Percentiles rank a stretch among this genome's conserved stretches.
Evolutionary conservation across 2,888 invertebrate species (phyloP).

Genomic region (Platerodrilus igneus): DNA sequence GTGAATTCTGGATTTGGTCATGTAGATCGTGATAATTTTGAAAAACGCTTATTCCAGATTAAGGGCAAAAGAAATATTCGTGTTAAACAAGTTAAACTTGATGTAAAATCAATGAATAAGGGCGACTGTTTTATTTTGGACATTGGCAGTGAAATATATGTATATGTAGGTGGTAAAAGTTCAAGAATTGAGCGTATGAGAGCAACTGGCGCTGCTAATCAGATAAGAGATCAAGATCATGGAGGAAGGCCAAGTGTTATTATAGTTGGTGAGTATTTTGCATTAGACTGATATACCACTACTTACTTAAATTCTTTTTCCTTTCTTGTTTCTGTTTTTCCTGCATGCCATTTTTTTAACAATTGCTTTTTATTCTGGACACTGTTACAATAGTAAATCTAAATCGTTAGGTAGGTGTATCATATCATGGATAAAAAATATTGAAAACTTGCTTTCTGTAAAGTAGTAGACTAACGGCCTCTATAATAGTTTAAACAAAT

Average conservation of each 20-base stretch:
- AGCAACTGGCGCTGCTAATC: conserved; percentile 76
- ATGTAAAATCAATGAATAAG: conserved; percentile 78
- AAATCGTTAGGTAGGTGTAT: too few species aligned
- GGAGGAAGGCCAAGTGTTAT: conserved; percentile 71
- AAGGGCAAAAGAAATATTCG: conserved; percentile 83
- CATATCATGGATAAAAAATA: too few species aligned
- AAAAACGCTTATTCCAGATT: conserved; percentile 78
- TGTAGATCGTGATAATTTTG: conserved; percentile 69
- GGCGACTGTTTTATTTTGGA: conserved; percentile 89
- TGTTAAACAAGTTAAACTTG: conserved; percentile 69
- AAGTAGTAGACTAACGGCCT: too few species aligned
- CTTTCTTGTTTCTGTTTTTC: too few species aligned
- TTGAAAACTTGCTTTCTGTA: too few species aligned
- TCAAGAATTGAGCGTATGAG: conserved; percentile 77
- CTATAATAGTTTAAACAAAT: too few species aligned
- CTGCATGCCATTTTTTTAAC: too few species aligned
- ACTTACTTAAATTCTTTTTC: conserved; percentile 28
- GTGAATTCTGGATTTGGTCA: conserved; percentile 81
- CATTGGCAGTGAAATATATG: conserved; percentile 67
- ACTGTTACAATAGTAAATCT: too few species aligned
- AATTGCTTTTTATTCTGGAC: too few species aligned
- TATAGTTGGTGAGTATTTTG: conserved; percentile 60
- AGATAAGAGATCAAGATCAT: conserved; percentile 82
- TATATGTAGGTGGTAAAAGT: conserved; percentile 73
- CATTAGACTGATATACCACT: too few species aligned